phyloP scores from a whole-genome alignment of 2,113 vertebrate species.

The Ceyx margarethae region DNA sequence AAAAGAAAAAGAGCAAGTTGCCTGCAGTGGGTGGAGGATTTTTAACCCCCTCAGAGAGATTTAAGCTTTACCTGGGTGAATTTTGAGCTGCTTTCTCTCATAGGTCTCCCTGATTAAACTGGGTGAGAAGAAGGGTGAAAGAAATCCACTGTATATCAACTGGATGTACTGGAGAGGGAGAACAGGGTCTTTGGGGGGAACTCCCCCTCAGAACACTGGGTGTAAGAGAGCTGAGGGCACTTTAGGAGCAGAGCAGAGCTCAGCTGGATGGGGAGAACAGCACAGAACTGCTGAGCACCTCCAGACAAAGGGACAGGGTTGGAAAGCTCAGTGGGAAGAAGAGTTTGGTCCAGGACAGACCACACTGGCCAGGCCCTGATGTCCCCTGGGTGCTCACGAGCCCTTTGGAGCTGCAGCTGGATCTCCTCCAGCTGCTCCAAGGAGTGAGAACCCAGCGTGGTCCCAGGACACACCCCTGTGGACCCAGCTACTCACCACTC shows the following conservation, averaged over 20 bases:
- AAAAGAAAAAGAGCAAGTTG: neutral
- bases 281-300: neutral
- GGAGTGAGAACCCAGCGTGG: neutral
- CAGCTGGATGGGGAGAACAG: neutral
- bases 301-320: rapidly evolving
- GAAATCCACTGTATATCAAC: rapidly evolving
- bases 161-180: neutral
- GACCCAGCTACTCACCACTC: neutral
- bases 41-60: rapidly evolving
- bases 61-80: neutral
- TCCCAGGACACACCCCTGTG: rapidly evolving
- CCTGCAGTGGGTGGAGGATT: neutral
- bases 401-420: neutral
- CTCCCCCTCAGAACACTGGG: neutral
- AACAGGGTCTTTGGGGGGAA: neutral
- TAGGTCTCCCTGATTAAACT: rapidly evolving
- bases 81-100: neutral
- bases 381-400: neutral
- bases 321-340: neutral
- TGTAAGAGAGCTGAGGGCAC: neutral
- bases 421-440: neutral
- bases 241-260: rapidly evolving
- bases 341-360: rapidly evolving
- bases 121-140: neutral
- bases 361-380: no score